Conservation (phyloP, 2,888 invertebrate species). For the Eledone cirrhosa region DNA sequence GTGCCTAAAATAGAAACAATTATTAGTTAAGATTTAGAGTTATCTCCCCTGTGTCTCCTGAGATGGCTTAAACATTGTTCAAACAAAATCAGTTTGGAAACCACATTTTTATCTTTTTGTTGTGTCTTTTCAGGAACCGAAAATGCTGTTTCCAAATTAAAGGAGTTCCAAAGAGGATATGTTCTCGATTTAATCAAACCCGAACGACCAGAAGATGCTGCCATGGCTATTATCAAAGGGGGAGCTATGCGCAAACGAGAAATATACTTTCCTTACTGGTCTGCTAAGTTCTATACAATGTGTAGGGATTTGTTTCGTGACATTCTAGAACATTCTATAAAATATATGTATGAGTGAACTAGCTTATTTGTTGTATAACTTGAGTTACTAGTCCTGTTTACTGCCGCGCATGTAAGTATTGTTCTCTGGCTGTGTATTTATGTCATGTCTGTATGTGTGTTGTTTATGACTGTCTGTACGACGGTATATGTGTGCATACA, state of each 20-base stretch:
- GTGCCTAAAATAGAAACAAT: too few relatives aligned
- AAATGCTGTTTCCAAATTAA: constrained; percentile 49
- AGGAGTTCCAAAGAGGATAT: constrained; percentile 43
- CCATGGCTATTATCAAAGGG: constrained; percentile 56
- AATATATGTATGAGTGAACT: neutral
- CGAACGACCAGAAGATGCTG: constrained; percentile 55
- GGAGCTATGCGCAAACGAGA: constrained; percentile 51
- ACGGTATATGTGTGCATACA: too few relatives aligned
- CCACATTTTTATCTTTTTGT: neutral
- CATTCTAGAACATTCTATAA: constrained; percentile 34
- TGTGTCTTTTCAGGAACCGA: constrained; percentile 52
- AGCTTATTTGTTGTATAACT: too few relatives aligned
- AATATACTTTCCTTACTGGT: constrained; percentile 54
- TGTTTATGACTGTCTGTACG: too few relatives aligned
- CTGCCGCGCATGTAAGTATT: too few relatives aligned
- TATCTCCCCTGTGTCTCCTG: too few relatives aligned
- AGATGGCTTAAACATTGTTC: too few relatives aligned
- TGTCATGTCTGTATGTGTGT: too few relatives aligned
- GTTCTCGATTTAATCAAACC: constrained; percentile 43
- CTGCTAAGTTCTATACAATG: constrained; percentile 40
- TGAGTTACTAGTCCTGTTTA: too few relatives aligned
- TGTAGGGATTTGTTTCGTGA: constrained; percentile 49
- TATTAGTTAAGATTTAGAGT: too few relatives aligned
- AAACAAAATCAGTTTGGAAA: too few relatives aligned
- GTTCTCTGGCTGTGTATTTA: too few relatives aligned